Base-by-base conservation (phyloP, 2,113 vertebrate species). In the Chaetorhynchus papuensis region DNA sequence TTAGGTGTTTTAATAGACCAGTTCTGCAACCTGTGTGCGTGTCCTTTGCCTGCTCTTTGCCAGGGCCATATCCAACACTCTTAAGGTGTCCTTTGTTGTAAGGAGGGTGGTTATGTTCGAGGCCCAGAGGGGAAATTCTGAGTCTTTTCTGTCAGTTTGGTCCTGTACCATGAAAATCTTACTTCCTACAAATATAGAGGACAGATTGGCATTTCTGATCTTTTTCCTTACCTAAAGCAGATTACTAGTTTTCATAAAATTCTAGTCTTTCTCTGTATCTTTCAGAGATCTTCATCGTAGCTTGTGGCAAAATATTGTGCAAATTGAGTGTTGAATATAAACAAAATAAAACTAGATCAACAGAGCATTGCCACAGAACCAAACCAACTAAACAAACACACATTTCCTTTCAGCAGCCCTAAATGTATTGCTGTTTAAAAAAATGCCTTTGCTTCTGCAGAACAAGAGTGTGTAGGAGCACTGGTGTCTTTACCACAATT, bases 201-300 rank as follows among this genome's bases (percentile, higher is more conserved):
- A 53, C 13, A 56, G 42, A 37, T 7, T 14, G 14, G 21, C 31
- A 3, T 71, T 91, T 84, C 54, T 70, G 30, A 35, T 87, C 9
- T 63, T 76, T 76, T 74, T 13, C 23, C 8, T 15, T 61, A 17
- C 23, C 12, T 53, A 9, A 90, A 71, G 42, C 10, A 66, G 52
- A 23, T 52, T 10, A 44, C 8, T 56, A 1, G 2, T 70, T 86
- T 54, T 70, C 33, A 18, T 89, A n/a, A 86, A 88, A 56, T 45
- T 50, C 14, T 68, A 39, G 13, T 63, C 23, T 57, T 86, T 76
- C 28, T 92, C 50, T 84, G 65, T 63, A 37, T 44, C 69, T 83
- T 94, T 44, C 0, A 0, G 14, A 76, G 28, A 50, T 80, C 57
- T 71, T 76, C 0, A 0, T 63, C 1, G 0, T 54, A 41, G 63